These are phyloP conservation scores for Myotis pilosus DNA, from an alignment of 2,797 vertebrate genomes.

Conservation along the genomic window DNA sequence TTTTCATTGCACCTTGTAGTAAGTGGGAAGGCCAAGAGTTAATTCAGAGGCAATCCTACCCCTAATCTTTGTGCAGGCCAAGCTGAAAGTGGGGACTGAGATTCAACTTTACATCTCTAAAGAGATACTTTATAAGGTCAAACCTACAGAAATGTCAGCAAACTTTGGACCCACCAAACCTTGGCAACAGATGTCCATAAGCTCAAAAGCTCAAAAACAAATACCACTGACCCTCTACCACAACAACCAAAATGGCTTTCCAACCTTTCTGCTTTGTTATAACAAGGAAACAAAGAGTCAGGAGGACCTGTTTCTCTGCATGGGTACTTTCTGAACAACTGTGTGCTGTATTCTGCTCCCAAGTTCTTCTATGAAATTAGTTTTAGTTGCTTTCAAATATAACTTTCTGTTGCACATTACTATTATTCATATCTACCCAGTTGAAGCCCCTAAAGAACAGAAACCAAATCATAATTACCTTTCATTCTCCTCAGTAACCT, in stretches of 20 bases:
- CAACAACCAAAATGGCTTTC: not conserved
- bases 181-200: not conserved
- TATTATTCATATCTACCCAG: not conserved
- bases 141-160: not conserved
- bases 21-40: not conserved
- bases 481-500: not conserved
- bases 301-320: not conserved
- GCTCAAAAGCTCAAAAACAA: slow-evolving; percentile 7
- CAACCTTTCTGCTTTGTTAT: not conserved
- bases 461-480: not conserved
- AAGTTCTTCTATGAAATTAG: not conserved
- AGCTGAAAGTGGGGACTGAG: not conserved
- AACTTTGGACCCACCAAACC: not conserved
- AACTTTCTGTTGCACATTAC: not conserved
- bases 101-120: not conserved
- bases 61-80: not conserved
- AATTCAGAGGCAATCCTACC: not conserved
- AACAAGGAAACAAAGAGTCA: not conserved
- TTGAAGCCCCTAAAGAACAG: not conserved
- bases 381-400: not conserved
- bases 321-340: not conserved
- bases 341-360: not conserved
- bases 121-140: not conserved
- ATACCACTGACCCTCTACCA: not conserved
- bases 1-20: not conserved